Percentiles rank a stretch among this genome's conserved stretches.
phyloP scores from a whole-genome alignment of 2,113 vertebrate species.

The Alaudala cheleensis region DNA sequence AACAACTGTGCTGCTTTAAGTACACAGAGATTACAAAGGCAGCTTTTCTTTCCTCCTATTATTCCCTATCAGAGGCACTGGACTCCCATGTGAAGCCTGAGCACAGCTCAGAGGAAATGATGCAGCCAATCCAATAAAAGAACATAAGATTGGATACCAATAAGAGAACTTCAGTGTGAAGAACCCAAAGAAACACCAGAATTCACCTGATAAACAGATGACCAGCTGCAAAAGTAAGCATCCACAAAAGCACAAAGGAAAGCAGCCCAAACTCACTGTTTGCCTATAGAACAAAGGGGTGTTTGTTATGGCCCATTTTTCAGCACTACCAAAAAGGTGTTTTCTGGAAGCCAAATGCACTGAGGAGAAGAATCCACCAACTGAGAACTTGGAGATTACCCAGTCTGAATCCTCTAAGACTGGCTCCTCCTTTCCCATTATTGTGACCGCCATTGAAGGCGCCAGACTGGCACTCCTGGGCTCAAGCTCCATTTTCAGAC shows the following conservation, averaged over 20 bases:
- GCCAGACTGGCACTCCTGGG: rapidly evolving
- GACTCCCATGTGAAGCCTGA: not conserved
- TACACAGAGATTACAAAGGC: not conserved
- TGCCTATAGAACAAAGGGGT: not conserved
- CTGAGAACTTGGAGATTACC: not conserved
- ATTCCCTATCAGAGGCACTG: not conserved
- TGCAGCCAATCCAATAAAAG: rapidly evolving
- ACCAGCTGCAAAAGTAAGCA: not conserved
- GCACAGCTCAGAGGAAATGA: not conserved
- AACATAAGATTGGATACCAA: rapidly evolving
- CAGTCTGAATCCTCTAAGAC: not conserved
- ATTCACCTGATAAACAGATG: not conserved
- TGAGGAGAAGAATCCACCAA: not conserved
- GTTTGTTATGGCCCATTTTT: not conserved
- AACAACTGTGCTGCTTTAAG: not conserved
- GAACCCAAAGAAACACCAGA: not conserved
- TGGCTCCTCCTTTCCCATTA: not conserved
- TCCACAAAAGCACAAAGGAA: not conserved
- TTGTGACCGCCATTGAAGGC: not conserved
- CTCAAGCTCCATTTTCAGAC: not conserved
- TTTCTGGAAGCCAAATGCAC: not conserved
- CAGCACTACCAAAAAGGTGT: not conserved
- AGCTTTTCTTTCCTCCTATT: not conserved
- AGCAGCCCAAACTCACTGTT: not conserved
- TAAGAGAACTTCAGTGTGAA: not conserved